These are phyloP conservation scores for Cyprinodon diabolis DNA, from an alignment of 2,797 vertebrate genomes.

Conservation along the genomic window DNA sequence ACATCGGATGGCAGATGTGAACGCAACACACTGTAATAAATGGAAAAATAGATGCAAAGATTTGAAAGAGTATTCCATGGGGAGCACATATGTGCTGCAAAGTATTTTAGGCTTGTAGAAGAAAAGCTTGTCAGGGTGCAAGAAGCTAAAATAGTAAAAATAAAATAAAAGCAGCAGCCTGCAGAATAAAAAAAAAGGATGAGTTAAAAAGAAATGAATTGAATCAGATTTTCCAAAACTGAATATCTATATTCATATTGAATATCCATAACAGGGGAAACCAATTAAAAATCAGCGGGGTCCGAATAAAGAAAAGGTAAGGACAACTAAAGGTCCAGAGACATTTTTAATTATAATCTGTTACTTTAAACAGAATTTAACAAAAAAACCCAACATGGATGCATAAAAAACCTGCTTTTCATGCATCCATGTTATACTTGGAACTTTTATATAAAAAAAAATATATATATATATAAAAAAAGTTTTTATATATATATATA, in stretches of 20 bases:
- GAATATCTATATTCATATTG: neutral
- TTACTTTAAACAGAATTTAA: too few relatives aligned
- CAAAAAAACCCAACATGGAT: too few relatives aligned
- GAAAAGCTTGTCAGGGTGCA: slow-evolving; percentile 16
- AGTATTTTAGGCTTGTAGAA: slow-evolving; percentile 1
- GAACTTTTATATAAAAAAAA: too few relatives aligned
- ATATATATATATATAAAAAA: too few relatives aligned
- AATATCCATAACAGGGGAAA: too few relatives aligned
- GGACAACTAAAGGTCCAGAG: too few relatives aligned
- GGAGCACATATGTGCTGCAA: neutral
- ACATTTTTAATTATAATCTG: too few relatives aligned
- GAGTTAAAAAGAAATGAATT: slow-evolving; percentile 21
- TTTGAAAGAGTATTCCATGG: slow-evolving; percentile 14
- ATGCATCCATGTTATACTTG: neutral
- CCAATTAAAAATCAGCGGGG: too few relatives aligned
- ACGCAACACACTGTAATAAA: slow-evolving; percentile 25
- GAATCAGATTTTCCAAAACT: neutral
- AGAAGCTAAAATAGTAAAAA: slow-evolving; percentile 17
- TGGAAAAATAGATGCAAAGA: slow-evolving; percentile 32
- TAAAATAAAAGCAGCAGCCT: too few relatives aligned
- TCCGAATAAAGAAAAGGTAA: too few relatives aligned
- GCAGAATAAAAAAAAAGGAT: slow-evolving; percentile 6
- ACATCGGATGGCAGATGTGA: slow-evolving; percentile 68
- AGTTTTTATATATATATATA: too few relatives aligned
- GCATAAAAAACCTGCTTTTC: too few relatives aligned